Evolutionary conservation across 2,888 invertebrate genomes (phyloP).

Genomic region (Cerceris rybyensis): DNA sequence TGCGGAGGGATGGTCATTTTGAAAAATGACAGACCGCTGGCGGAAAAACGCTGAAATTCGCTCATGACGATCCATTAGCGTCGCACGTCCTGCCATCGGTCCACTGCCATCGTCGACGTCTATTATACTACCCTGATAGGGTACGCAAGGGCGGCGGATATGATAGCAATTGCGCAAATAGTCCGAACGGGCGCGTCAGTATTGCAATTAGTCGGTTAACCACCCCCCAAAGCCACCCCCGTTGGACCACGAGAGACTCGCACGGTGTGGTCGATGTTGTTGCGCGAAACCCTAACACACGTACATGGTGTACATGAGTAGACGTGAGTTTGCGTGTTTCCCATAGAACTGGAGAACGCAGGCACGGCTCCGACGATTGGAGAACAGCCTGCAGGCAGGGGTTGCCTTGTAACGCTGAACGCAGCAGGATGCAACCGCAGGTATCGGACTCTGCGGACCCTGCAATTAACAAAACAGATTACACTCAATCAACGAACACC

Average conservation of each 20-base stretch:
- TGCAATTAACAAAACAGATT: conserved; percentile 81
- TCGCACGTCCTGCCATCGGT: conserved; percentile 14
- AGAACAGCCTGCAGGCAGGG: conserved; percentile 41
- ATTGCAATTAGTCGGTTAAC: conserved; percentile 80
- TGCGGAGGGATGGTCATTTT: conserved; percentile 11
- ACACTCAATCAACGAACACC: conserved; percentile 78
- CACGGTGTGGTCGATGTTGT: conserved; percentile 49
- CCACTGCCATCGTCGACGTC: conserved; percentile 7
- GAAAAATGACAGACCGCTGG: conserved; percentile 55
- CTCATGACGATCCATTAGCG: conserved; percentile 61
- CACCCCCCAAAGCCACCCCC: conserved; percentile 56
- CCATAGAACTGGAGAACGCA: too few relatives aligned
- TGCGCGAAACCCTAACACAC: conserved; percentile 33
- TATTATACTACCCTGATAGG: conserved; percentile 45
- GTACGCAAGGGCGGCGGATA: conserved; percentile 65
- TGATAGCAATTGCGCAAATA: conserved; percentile 76
- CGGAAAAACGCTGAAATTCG: conserved; percentile 50
- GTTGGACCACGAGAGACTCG: conserved; percentile 42
- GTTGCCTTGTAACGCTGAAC: conserved; percentile 71
- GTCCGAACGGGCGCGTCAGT: conserved; percentile 74
- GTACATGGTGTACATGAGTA: neutral
- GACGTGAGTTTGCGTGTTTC: too few relatives aligned
- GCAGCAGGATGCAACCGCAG: conserved; percentile 74
- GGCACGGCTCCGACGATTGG: conserved; percentile 12
- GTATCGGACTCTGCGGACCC: conserved; percentile 77